Conservation (phyloP, 2,113 vertebrate species). For the Neodon shergylaensis region DNA sequence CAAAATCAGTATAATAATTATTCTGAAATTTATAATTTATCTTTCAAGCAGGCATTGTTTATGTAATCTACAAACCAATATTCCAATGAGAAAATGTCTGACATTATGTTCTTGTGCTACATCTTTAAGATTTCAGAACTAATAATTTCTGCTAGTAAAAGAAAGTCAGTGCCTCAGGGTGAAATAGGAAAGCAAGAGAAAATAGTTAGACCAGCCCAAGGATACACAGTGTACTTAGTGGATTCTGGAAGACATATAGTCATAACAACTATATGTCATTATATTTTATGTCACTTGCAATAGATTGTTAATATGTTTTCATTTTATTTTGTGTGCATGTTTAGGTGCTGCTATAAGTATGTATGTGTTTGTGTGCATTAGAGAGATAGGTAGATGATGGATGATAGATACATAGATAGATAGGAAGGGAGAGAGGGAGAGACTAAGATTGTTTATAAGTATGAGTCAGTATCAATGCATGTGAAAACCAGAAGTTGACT, state of each 20-base stretch:
- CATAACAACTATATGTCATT: too few relatives aligned
- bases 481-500: not conserved
- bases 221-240: accelerated
- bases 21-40: not conserved
- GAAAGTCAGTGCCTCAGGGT: not conserved
- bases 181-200: not conserved
- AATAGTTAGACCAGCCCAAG: not conserved
- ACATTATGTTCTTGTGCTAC: too few relatives aligned
- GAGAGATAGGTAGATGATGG: not conserved
- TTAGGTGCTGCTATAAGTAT: not conserved
- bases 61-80: not conserved
- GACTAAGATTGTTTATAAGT: not conserved
- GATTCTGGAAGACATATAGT: not conserved
- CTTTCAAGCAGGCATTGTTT: not conserved
- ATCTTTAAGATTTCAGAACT: not conserved
- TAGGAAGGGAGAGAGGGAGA: not conserved
- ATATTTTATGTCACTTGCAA: not conserved
- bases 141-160: not conserved
- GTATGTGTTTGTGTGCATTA: not conserved
- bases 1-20: not conserved
- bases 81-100: not conserved
- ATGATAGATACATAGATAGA: not conserved
- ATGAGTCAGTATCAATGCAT: not conserved
- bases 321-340: not conserved
- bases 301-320: not conserved